phyloP scores from a whole-genome alignment of 2,888 invertebrate species.

The Lutraria lutraria region DNA sequence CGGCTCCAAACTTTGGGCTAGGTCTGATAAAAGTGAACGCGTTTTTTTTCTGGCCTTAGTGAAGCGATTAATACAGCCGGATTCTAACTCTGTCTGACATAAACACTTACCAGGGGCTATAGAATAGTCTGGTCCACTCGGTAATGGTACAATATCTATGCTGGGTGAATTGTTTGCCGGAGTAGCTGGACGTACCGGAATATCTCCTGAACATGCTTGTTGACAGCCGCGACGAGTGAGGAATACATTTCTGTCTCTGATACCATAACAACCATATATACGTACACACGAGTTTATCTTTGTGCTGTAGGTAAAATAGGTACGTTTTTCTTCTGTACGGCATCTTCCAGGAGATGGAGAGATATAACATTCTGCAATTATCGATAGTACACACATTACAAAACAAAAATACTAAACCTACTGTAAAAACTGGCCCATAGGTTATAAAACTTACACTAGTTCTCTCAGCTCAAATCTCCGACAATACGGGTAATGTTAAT shows the following conservation, averaged over 20 bases:
- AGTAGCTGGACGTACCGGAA: slow-evolving; percentile 31
- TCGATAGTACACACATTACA: not conserved
- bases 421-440: no score
- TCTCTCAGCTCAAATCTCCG: no score
- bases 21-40: no score
- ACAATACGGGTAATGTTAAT: no score
- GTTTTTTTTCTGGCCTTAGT: no score
- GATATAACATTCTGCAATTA: slow-evolving; percentile 52
- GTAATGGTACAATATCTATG: slow-evolving; percentile 33
- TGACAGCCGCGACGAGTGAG: slow-evolving; percentile 44
- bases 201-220: slow-evolving; percentile 46
- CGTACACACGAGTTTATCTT: slow-evolving; percentile 52
- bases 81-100: no score
- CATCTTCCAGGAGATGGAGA: slow-evolving; percentile 54
- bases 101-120: slow-evolving; percentile 35
- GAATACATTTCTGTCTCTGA: slow-evolving; percentile 59
- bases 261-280: slow-evolving; percentile 63
- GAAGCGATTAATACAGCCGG: no score
- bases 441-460: no score
- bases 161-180: slow-evolving; percentile 15
- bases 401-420: not conserved
- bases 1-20: no score
- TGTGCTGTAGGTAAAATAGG: slow-evolving; percentile 49
- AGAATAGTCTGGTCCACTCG: not conserved
- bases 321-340: slow-evolving; percentile 43